Evolutionary conservation across 92 coral and sea anemone species (phyloP).

Genomic region (Epizoanthus scotinus): DNA sequence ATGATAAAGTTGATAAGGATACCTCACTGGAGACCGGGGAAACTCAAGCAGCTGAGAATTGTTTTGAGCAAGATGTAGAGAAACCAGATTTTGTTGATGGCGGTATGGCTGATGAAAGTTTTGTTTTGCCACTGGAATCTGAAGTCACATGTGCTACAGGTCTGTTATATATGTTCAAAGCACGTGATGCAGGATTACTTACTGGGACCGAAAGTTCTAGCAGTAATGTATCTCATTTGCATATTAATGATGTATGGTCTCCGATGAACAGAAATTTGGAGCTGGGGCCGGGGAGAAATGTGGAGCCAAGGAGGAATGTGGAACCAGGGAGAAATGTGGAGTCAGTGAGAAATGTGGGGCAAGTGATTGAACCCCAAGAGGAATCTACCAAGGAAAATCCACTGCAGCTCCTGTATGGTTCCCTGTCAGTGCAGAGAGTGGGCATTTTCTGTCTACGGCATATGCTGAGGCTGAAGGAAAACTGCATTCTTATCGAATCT

Average conservation of each 20-base stretch:
- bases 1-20: background rate
- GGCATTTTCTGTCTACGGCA: conserved; percentile 73
- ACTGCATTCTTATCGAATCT: conserved; percentile 55
- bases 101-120: background rate
- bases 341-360: background rate
- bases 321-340: background rate
- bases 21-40: background rate
- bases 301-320: background rate
- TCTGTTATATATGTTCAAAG: conserved; percentile 10
- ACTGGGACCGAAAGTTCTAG: background rate
- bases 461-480: conserved; percentile 66
- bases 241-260: conserved; percentile 1
- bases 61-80: background rate
- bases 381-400: background rate
- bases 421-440: conserved; percentile 59
- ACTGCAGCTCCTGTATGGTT: conserved; percentile 46
- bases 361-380: background rate
- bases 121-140: background rate
- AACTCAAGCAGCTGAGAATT: background rate
- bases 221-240: conserved; percentile 16
- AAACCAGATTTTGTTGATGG: conserved; percentile 30
- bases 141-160: conserved; percentile 28
- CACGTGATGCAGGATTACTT: background rate
- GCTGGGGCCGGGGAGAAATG: background rate
- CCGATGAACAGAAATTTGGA: conserved; percentile 24